These are phyloP conservation scores for Quadroppia sp. DNA, from an alignment of 2,888 invertebrate genomes.

Conservation along the genomic window DNA sequence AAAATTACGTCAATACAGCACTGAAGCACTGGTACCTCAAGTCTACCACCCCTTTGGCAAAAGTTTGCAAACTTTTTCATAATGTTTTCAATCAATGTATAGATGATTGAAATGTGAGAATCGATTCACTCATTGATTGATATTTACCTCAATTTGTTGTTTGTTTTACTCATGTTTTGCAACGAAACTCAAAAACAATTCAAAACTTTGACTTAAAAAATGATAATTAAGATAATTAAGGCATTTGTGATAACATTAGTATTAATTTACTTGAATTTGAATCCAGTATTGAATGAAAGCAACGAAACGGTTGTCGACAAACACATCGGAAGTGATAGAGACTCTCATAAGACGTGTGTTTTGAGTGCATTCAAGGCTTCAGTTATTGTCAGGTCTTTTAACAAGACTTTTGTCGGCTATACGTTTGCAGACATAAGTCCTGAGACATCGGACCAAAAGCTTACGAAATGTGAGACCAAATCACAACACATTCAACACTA, in stretches of 20 bases:
- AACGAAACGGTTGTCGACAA: background rate
- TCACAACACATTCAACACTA: background rate
- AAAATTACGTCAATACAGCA: no score
- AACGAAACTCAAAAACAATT: background rate
- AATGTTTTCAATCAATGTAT: no score
- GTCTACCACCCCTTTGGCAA: no score
- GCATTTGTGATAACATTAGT: background rate
- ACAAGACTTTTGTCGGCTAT: background rate
- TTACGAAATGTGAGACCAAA: background rate
- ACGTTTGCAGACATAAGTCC: background rate
- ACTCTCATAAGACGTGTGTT: background rate
- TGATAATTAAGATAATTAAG: background rate
- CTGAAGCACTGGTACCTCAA: no score
- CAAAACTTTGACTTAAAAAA: background rate
- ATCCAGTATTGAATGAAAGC: background rate
- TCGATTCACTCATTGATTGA: no score
- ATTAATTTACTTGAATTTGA: background rate
- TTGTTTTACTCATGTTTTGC: no score
- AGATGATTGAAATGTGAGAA: no score
- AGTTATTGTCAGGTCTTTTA: background rate
- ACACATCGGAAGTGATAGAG: background rate
- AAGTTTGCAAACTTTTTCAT: no score
- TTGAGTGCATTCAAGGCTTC: slow-evolving; percentile 7
- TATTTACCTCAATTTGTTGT: no score
- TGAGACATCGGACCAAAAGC: background rate